phyloP scores from a whole-genome alignment of 2,797 vertebrate species.

The Notamacropus eugenii region DNA sequence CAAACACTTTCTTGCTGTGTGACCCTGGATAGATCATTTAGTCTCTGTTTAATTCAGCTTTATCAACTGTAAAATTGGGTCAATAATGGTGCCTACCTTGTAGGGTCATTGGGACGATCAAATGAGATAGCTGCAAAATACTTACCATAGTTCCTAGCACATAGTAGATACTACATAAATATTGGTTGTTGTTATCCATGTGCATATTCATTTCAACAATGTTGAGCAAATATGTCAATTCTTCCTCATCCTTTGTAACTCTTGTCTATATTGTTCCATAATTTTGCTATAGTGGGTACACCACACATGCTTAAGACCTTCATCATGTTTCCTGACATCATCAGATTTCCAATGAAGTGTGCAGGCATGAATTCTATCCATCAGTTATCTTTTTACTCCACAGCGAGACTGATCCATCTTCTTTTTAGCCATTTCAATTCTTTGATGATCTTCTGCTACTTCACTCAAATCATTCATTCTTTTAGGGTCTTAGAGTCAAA shows the following conservation, averaged over 20 bases:
- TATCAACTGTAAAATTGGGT: not conserved
- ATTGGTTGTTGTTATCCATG: not conserved
- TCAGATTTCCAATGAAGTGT: not conserved
- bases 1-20: not conserved
- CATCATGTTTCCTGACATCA: not conserved
- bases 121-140: not conserved
- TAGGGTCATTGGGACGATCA: not conserved
- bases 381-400: not conserved
- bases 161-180: no score
- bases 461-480: not conserved
- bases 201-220: not conserved
- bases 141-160: not conserved
- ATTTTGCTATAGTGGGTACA: not conserved
- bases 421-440: not conserved
- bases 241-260: not conserved
- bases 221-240: not conserved
- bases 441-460: not conserved
- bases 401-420: not conserved
- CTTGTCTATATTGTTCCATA: not conserved
- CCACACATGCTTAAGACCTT: not conserved
- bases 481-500: not conserved
- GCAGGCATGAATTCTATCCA: not conserved
- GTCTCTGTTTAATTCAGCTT: not conserved
- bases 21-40: not conserved
- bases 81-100: not conserved